These are phyloP conservation scores for Illadopsis cleaveri DNA, from an alignment of 2,113 vertebrate genomes.

Conservation along the genomic window DNA sequence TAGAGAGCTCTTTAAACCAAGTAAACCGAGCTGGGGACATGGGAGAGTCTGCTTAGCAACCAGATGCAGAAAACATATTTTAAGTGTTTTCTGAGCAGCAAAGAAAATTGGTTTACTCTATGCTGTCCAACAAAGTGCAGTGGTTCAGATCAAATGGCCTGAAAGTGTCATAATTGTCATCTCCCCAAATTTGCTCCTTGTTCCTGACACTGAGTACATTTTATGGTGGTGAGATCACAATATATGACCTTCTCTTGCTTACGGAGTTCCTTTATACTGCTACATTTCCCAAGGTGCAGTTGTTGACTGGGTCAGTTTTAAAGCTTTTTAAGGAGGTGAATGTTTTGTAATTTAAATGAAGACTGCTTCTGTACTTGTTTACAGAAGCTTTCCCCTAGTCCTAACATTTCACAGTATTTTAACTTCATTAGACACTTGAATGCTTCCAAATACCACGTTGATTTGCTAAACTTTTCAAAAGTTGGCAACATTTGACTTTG, in stretches of 20 bases:
- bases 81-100: constrained; percentile 40
- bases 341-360: constrained; percentile 67
- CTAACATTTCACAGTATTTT: constrained; percentile 62
- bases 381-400: constrained; percentile 51
- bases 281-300: constrained; percentile 24
- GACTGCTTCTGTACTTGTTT: constrained; percentile 62
- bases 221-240: constrained; percentile 21
- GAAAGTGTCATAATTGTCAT: constrained; percentile 17
- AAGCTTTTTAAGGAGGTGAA: constrained; percentile 63
- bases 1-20: constrained; percentile 24
- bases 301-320: constrained; percentile 63
- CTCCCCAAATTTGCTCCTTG: constrained; percentile 13
- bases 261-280: constrained; percentile 39
- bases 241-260: constrained; percentile 14
- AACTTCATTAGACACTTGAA: constrained; percentile 59
- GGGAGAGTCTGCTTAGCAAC: constrained; percentile 19
- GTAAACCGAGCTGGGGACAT: constrained; percentile 9
- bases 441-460: constrained; percentile 57
- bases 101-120: constrained; percentile 44
- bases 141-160: constrained; percentile 44
- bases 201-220: constrained; percentile 6
- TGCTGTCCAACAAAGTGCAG: constrained; percentile 57
- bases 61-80: constrained; percentile 9
- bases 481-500: constrained; percentile 42
- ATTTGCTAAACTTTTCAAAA: constrained; percentile 59